These are phyloP conservation scores for Macropus fuliginosus DNA, from an alignment of 2,797 vertebrate species.

Conservation along the genomic window DNA sequence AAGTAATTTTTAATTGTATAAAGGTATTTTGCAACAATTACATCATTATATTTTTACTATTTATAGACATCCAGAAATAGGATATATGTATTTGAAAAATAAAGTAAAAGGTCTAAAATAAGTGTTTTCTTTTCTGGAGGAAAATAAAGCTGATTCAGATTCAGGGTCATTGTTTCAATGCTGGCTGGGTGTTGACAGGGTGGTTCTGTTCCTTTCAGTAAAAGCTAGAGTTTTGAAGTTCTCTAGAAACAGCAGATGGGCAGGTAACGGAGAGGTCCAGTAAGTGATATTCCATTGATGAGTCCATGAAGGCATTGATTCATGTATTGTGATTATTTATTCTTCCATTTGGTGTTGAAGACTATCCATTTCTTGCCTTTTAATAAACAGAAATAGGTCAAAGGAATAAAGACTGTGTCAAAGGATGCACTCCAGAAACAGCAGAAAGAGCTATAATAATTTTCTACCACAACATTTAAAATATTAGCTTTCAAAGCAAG, in stretches of 20 bases:
- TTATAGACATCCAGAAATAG: constrained; percentile 61
- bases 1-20: constrained; percentile 76
- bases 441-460: neutral
- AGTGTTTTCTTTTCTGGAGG: constrained; percentile 70
- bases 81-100: no score
- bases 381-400: constrained; percentile 12
- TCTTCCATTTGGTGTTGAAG: constrained; percentile 99
- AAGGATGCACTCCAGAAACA: neutral
- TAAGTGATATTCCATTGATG: constrained; percentile 89
- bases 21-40: constrained; percentile 76
- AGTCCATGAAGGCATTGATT: constrained; percentile 94
- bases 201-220: constrained; percentile 77
- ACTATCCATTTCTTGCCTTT: constrained; percentile 98
- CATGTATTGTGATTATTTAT: constrained; percentile 95
- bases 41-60: constrained; percentile 54
- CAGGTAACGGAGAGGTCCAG: constrained; percentile 83
- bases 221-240: constrained; percentile 66
- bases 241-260: constrained; percentile 49
- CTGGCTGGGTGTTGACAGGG: constrained; percentile 79
- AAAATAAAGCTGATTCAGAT: constrained; percentile 78
- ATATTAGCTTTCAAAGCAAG: neutral
- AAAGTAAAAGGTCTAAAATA: constrained; percentile 81
- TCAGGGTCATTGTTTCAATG: constrained; percentile 80
- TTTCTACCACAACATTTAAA: neutral
- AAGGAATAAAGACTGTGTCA: neutral